Evolutionary conservation across 2,797 vertebrate species (phyloP), one percentile per base, ranked within the genome.

Genomic region (Hydrocynus forskahlii): DNA sequence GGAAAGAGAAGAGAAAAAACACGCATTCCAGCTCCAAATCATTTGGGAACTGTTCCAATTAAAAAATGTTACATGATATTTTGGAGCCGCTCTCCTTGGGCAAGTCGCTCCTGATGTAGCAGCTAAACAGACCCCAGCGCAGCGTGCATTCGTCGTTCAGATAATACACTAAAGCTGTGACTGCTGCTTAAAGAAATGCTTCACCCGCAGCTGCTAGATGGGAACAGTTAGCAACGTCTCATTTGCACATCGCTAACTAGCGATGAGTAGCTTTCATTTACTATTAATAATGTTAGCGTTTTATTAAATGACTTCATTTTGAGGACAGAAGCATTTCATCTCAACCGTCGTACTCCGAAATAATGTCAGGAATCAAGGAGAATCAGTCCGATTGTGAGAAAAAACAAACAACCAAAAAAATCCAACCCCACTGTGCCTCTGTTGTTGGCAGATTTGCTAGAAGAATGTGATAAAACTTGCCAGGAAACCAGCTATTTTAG

Each of bases 11-110:
- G 21, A 9, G 10, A 72, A 81, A 64, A 80, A 50, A 84, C 81
- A 75, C 57, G 68, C 55, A 72, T 60, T 23, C 52, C 62, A 48
- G 71, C 81, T 81, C 72, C 78, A 73, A 87, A 83, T 85, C 82
- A 76, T 81, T 76, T 75, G 85, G 87, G 83, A 84, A 81, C 81
- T 64, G 78, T 74, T 86, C 82, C 87, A 88, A 86, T 86, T 82
- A 83, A 87, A 85, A 86, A 87, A 86, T 21, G 60, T 76, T 85
- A 74, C 76, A 85, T 69, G 62, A 88, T 77, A 83, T 84, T 81
- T 83, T 80, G 73, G 81, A 79, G 74, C 64, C 63, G 69, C 71
- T 35, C 79, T 82, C 82, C 76, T 66, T 62, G 19, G 54, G 70
- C 74, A 43, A 50, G 75, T 45, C 50, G 40, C 57, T 78, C 10